These are phyloP conservation scores for Apotomis turbidana DNA, from an alignment of 2,888 invertebrate genomes.

Conservation along the genomic window DNA sequence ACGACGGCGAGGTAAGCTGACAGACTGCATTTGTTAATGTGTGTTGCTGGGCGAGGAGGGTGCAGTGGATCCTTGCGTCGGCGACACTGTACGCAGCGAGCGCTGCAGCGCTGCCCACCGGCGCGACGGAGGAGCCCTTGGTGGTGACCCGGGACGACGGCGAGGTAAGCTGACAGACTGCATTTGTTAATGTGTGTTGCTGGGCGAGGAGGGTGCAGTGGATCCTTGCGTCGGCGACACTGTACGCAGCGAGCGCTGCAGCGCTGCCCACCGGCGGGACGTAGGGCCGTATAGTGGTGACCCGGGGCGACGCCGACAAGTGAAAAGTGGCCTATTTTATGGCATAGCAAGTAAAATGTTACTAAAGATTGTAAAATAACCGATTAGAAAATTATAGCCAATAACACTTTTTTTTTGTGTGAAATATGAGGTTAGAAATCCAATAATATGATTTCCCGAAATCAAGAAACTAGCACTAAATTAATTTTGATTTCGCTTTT, in stretches of 20 bases:
- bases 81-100: slow-evolving; percentile 55
- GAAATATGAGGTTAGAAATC: too few species aligned
- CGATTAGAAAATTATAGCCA: too few species aligned
- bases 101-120: slow-evolving; percentile 49
- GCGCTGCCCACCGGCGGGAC: slow-evolving; percentile 56
- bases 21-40: too few species aligned
- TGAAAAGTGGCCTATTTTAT: too few species aligned
- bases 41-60: slow-evolving; percentile 43
- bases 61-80: slow-evolving; percentile 53
- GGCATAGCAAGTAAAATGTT: too few species aligned
- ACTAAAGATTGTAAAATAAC: too few species aligned
- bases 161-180: slow-evolving; percentile 40
- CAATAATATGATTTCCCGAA: too few species aligned
- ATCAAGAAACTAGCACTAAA: too few species aligned
- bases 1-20: slow-evolving; percentile 51
- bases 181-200: too few species aligned
- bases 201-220: slow-evolving; percentile 51
- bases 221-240: slow-evolving; percentile 50
- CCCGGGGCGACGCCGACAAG: slow-evolving; percentile 60
- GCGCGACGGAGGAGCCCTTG: slow-evolving; percentile 64
- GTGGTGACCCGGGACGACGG: slow-evolving; percentile 65
- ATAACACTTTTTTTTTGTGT: too few species aligned
- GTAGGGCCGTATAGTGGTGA: slow-evolving; percentile 67
- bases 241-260: slow-evolving; percentile 53
- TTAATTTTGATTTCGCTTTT: too few species aligned